A percentile compares a stretch with the other conserved stretches of the same genome.
phyloP scores from a whole-genome alignment of 2,888 invertebrate species.

The Spilarctia lutea region DNA sequence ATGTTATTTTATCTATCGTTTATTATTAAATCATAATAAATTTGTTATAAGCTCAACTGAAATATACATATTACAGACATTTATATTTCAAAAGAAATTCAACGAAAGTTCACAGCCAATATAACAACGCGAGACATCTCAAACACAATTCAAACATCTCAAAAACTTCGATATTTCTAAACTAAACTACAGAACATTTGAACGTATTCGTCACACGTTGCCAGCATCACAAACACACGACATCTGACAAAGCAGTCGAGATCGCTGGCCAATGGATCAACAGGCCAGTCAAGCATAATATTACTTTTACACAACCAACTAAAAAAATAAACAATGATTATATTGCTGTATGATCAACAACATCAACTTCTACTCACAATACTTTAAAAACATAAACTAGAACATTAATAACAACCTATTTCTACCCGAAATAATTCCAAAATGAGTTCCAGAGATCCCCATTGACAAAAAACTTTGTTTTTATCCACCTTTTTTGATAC shows the following conservation, averaged over 20 bases:
- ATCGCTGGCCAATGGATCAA: neutral
- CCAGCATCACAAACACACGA: too few relatives aligned
- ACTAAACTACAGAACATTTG: too few relatives aligned
- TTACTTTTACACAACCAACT: neutral
- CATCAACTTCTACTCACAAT: neutral
- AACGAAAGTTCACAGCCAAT: neutral
- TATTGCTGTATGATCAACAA: neutral
- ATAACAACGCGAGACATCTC: too few relatives aligned
- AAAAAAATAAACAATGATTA: neutral
- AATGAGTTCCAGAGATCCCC: constrained; percentile 13
- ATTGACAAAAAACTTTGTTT: constrained; percentile 28
- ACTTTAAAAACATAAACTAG: neutral
- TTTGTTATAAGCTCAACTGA: neutral
- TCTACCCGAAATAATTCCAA: constrained; percentile 7
- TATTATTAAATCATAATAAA: neutral
- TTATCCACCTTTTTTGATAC: constrained; percentile 31
- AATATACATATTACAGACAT: neutral
- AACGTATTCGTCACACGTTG: too few relatives aligned
- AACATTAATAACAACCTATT: constrained; percentile 9
- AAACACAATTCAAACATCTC: too few relatives aligned
- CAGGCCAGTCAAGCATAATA: neutral
- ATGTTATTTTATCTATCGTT: neutral
- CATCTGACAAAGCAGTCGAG: too few relatives aligned
- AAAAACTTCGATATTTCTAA: too few relatives aligned
- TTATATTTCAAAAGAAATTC: neutral